These are phyloP conservation scores for Toxostoma redivivum DNA, from an alignment of 2,113 vertebrate species.

Conservation along the genomic window DNA sequence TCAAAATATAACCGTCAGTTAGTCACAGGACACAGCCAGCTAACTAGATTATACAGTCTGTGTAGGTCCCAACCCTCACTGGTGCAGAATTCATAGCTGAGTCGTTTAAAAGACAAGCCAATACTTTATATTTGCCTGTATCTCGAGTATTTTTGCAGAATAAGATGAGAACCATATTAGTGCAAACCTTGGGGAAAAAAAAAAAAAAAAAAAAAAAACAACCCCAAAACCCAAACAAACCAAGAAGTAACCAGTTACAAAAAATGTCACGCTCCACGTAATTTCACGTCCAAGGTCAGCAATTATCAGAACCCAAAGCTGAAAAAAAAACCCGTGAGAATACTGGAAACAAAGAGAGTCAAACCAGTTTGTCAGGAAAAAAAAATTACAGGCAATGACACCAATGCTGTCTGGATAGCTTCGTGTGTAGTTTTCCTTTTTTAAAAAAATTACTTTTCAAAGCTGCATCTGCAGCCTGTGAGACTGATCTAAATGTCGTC, in stretches of 20 bases:
- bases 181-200: background rate
- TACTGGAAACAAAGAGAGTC: conserved; percentile 4
- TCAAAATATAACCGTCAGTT: conserved; percentile 81
- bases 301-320: background rate
- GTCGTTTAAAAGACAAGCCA: background rate
- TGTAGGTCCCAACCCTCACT: conserved; percentile 1
- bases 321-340: background rate
- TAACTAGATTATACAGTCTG: conserved; percentile 66
- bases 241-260: background rate
- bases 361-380: background rate
- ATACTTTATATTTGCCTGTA: background rate
- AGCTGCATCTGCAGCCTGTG: background rate
- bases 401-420: background rate
- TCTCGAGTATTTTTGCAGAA: background rate
- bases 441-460: background rate
- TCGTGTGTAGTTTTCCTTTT: background rate
- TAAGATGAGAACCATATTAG: background rate
- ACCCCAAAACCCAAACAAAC: background rate
- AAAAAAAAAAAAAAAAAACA: no score
- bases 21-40: conserved; percentile 79
- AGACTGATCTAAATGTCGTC: background rate
- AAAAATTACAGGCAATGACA: background rate
- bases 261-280: background rate
- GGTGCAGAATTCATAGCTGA: background rate
- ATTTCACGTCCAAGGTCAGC: conserved; percentile 23